Evolutionary conservation across 2,797 vertebrate genomes (phyloP).

Genomic region (Ibycter americanus): DNA sequence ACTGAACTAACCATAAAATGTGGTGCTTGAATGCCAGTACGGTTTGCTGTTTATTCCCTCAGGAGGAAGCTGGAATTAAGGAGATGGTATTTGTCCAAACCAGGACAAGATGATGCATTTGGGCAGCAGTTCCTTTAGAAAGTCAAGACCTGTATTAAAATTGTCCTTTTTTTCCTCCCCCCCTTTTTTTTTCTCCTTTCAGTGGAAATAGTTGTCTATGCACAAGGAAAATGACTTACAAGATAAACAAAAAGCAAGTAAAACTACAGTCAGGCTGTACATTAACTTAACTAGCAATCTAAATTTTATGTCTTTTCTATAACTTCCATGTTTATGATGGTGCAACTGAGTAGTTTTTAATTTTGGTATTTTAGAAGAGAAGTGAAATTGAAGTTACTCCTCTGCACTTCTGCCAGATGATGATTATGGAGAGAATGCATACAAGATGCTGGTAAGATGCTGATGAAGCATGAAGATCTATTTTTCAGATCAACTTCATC

Average conservation of each 20-base stretch:
- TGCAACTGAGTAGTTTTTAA: not conserved
- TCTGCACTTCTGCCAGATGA: not conserved
- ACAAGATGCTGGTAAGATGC: not conserved
- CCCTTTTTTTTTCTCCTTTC: not conserved
- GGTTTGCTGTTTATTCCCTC: too few relatives aligned
- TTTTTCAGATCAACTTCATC: not conserved
- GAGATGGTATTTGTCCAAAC: not conserved
- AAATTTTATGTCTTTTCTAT: not conserved
- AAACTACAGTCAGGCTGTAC: not conserved
- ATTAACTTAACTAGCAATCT: not conserved
- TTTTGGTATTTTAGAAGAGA: not conserved
- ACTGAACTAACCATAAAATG: not conserved
- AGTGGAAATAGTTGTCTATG: not conserved
- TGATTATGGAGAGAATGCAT: not conserved
- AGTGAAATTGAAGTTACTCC: not conserved
- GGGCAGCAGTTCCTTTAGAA: not conserved
- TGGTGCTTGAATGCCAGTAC: not conserved
- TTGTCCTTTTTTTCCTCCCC: not conserved
- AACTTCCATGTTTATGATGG: not conserved
- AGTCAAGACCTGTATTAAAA: not conserved
- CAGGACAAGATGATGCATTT: not conserved
- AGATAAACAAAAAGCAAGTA: not conserved
- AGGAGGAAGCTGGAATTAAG: not conserved
- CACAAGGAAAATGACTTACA: not conserved
- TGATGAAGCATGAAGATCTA: not conserved